A percentile compares a stretch with the other conserved stretches of the same genome.
phyloP scores from a whole-genome alignment of 2,797 vertebrate genomes.

The Alauda arvensis region DNA sequence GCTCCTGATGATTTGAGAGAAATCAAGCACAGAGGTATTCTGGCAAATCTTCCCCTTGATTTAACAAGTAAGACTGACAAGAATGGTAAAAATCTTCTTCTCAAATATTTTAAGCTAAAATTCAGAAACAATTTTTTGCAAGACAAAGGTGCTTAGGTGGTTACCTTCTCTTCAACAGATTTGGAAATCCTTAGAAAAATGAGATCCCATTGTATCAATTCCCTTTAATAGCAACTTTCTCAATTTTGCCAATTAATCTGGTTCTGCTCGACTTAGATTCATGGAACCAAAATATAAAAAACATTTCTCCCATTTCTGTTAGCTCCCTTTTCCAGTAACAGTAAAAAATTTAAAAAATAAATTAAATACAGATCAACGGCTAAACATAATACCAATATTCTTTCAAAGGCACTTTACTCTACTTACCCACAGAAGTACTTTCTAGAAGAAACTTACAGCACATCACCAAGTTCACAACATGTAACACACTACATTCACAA shows the following conservation, averaged over 20 bases:
- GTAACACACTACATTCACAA: background rate
- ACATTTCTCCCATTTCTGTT: background rate
- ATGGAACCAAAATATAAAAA: background rate
- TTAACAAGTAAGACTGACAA: background rate
- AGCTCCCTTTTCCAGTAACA: background rate
- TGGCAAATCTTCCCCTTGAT: background rate
- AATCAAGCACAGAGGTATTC: background rate
- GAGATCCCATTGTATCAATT: background rate
- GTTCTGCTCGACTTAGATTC: background rate
- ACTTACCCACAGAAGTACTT: slow-evolving; percentile 35
- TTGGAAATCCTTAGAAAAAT: background rate
- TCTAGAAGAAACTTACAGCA: background rate
- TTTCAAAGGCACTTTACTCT: slow-evolving; percentile 23
- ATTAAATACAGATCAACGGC: background rate
- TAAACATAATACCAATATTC: background rate
- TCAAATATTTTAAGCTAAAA: background rate
- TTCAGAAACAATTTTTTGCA: background rate
- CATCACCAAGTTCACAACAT: background rate
- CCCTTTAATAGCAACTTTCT: background rate
- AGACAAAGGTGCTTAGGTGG: background rate
- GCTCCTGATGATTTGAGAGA: background rate
- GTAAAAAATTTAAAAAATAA: background rate
- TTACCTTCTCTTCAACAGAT: too few species aligned
- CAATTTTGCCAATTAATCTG: background rate
- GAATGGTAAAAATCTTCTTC: background rate